Percentiles rank a stretch among this genome's conserved stretches.
phyloP scores from a whole-genome alignment of 2,113 vertebrate genomes.

The Pseudopodoces humilis region DNA sequence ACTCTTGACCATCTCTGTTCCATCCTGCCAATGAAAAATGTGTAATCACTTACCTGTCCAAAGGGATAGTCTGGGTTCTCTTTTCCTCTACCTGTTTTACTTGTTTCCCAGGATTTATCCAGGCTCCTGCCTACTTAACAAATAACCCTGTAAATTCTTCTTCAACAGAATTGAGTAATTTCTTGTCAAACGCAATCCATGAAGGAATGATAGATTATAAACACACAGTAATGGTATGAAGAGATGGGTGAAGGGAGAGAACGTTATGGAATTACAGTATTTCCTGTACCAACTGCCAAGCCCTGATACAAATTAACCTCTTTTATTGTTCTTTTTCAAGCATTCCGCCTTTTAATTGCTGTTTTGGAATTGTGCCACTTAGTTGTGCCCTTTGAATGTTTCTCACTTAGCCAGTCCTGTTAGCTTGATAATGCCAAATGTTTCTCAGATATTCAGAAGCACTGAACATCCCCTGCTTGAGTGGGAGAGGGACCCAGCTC shows the following conservation, averaged over 20 bases:
- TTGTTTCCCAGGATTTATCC: background rate
- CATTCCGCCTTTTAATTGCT: slow-evolving; percentile 61
- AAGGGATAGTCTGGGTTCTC: background rate
- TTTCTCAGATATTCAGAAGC: slow-evolving; percentile 9
- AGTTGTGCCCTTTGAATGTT: slow-evolving; percentile 52
- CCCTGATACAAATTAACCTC: slow-evolving; percentile 47
- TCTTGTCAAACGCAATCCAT: background rate
- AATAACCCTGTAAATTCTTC: background rate
- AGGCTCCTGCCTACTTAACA: background rate
- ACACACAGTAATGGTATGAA: fast-evolving
- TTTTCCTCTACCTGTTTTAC: background rate
- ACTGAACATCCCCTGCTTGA: background rate
- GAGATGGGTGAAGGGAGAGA: background rate
- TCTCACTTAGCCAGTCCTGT: slow-evolving; percentile 38
- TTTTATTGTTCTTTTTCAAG: slow-evolving; percentile 61
- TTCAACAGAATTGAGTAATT: background rate
- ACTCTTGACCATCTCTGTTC: background rate
- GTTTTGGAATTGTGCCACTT: slow-evolving; percentile 51
- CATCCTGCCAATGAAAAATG: background rate
- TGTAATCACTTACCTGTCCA: background rate
- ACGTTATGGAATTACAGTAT: background rate
- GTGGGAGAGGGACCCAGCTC: background rate
- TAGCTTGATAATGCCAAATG: slow-evolving; percentile 21
- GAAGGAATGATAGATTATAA: background rate
- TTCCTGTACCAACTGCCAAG: slow-evolving; percentile 41